These are phyloP conservation scores for Oryzias curvinotus DNA, from an alignment of 2,113 vertebrate species.

Conservation along the genomic window DNA sequence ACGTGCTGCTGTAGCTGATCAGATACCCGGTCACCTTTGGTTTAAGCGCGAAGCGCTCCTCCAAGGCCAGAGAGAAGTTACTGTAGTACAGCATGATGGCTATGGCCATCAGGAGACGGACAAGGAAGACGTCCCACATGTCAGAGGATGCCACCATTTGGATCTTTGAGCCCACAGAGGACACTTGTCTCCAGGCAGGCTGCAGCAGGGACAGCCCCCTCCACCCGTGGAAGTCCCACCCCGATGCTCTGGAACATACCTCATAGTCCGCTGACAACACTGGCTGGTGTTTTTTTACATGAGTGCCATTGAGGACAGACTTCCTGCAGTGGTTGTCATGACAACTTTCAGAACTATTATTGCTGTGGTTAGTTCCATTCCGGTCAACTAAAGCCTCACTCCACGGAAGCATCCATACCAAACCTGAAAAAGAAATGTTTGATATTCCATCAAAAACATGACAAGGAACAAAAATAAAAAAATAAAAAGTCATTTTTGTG, in stretches of 20 bases:
- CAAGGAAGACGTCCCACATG: constrained; percentile 89
- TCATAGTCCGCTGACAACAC: background rate
- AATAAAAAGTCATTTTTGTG: no score
- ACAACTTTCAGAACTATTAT: constrained; percentile 29
- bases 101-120: constrained; percentile 89
- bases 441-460: no score
- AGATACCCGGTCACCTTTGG: constrained; percentile 87
- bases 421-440: constrained; percentile 68
- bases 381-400: constrained; percentile 51
- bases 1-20: constrained; percentile 88
- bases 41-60: constrained; percentile 89
- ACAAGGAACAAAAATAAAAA: no score
- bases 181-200: constrained; percentile 75
- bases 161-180: constrained; percentile 78
- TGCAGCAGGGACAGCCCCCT: constrained; percentile 45
- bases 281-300: constrained; percentile 17
- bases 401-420: constrained; percentile 89
- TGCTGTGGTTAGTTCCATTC: constrained; percentile 49
- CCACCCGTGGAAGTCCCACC: constrained; percentile 19
- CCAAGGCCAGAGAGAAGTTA: constrained; percentile 91
- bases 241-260: background rate
- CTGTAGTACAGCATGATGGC: constrained; percentile 92
- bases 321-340: constrained; percentile 35
- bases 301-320: constrained; percentile 53
- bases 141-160: constrained; percentile 80